Conservation (phyloP, 2,113 vertebrate genomes). For the Prunella fulvescens region DNA sequence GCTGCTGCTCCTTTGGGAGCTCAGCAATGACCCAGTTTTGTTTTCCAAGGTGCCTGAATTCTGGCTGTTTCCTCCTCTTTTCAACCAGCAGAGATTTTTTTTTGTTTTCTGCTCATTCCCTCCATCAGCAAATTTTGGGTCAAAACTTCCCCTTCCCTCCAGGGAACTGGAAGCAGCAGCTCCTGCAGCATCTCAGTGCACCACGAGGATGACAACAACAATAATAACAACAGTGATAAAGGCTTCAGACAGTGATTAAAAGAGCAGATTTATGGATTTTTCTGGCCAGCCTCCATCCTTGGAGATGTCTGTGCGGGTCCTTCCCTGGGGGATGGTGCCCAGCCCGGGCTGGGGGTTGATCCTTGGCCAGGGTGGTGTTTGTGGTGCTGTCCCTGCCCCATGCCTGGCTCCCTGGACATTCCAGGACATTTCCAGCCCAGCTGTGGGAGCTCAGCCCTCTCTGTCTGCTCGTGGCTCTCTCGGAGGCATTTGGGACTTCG, state of each 20-base stretch:
- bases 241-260: neutral
- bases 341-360: neutral
- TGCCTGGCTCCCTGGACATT: neutral
- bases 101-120: neutral
- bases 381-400: neutral
- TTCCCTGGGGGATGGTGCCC: accelerated
- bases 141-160: neutral
- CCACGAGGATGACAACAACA: accelerated
- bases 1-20: neutral
- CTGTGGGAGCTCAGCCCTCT: neutral
- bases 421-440: neutral
- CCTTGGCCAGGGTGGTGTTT: neutral
- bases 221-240: neutral
- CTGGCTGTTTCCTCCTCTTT: neutral
- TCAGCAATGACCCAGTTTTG: accelerated
- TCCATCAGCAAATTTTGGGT: neutral
- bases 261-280: neutral
- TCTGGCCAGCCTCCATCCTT: neutral
- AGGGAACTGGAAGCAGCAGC: neutral
- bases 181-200: neutral
- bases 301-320: neutral
- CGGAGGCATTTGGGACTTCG: neutral
- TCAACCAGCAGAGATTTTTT: neutral
- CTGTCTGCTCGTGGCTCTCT: neutral
- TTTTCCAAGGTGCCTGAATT: neutral